Evolutionary conservation across 2,888 invertebrate species (phyloP), one percentile per base, ranked within the genome.

Genomic region (Hydroisotoma schaefferi): DNA sequence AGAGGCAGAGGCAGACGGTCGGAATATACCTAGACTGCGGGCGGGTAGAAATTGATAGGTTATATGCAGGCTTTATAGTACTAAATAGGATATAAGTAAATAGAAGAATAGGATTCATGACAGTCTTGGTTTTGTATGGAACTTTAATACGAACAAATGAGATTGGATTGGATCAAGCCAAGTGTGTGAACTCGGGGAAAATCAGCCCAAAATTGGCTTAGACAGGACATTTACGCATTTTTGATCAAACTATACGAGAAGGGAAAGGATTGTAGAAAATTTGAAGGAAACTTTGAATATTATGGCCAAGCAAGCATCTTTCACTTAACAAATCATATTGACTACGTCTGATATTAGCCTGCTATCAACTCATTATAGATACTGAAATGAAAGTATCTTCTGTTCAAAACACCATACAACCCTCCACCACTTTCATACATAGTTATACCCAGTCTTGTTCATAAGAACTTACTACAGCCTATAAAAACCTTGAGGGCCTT

Each of bases 161-260:
- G 52, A 52, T 52, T 52, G 52, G 52, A 37, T 52, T 37, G 52
- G 52, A 37, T 52, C 52, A 52, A 52, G 4, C 33, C 3, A 29
- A 52, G 22, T 52, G 52, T 52, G 52, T 52, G 52, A 52, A 52
- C 37, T 52, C 37, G 37, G 33, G 52, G 20, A 47, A n/a, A 47
- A n/a, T 5, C 28, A 49, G 20, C 28, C 20, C 12, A 10, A 29
- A 26, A 52, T 52, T 52, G 52, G 37, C 52, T 52, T 33, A 2
- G 52, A 52, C 33, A 37, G 52, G 18, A 49, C 5, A 52, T 52
- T 52, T 37, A 37, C 33, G 37, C 37, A 52, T 52, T 52, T 33
- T 37, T 52, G 29, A 52, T 52, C 37, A 52, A n/a, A n/a, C n/a
- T n/a, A n/a, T n/a, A n/a, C n/a, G 29, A n/a, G 52, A 33, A 52